These are phyloP conservation scores for Sarcophilus harrisii DNA, from an alignment of 2,797 vertebrate genomes.

Conservation along the genomic window DNA sequence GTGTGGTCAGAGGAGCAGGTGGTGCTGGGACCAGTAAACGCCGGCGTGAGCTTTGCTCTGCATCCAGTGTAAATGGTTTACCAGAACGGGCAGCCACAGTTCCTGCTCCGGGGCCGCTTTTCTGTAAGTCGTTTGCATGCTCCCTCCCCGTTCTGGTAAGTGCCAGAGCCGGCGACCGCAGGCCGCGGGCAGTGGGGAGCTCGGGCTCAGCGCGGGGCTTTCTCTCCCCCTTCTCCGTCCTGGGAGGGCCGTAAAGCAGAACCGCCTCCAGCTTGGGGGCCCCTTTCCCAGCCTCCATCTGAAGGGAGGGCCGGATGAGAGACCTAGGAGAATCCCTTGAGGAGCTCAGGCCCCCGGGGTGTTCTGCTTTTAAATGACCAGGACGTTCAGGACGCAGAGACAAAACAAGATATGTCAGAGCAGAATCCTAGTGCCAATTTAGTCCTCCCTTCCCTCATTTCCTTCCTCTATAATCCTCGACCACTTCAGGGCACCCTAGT, in stretches of 20 bases:
- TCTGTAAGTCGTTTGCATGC: conserved; percentile 55
- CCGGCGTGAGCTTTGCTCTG: conserved; percentile 56
- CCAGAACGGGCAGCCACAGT: conserved; percentile 61
- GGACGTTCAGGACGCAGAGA: neutral
- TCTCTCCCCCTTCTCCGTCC: conserved; percentile 57
- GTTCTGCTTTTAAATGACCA: neutral
- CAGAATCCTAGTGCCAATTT: neutral
- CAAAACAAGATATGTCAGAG: neutral
- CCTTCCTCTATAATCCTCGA: neutral
- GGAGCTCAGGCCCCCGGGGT: neutral
- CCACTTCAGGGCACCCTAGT: too few species aligned
- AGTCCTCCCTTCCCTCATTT: neutral
- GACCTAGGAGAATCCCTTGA: neutral
- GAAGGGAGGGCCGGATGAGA: neutral
- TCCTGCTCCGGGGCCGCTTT: conserved; percentile 70
- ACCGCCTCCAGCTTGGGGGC: neutral
- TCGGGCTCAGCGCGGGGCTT: conserved; percentile 71
- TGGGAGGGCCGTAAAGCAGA: neutral
- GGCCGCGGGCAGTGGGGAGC: conserved; percentile 65
- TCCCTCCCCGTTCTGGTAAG: conserved; percentile 78
- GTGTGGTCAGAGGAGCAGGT: conserved; percentile 25
- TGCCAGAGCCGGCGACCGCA: conserved; percentile 59
- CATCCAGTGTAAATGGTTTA: conserved; percentile 71
- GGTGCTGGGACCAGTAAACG: conserved; percentile 78
- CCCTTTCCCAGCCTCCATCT: neutral